Evolutionary conservation across 2,888 invertebrate genomes (phyloP).

Genomic region (Pterostichus madidus): DNA sequence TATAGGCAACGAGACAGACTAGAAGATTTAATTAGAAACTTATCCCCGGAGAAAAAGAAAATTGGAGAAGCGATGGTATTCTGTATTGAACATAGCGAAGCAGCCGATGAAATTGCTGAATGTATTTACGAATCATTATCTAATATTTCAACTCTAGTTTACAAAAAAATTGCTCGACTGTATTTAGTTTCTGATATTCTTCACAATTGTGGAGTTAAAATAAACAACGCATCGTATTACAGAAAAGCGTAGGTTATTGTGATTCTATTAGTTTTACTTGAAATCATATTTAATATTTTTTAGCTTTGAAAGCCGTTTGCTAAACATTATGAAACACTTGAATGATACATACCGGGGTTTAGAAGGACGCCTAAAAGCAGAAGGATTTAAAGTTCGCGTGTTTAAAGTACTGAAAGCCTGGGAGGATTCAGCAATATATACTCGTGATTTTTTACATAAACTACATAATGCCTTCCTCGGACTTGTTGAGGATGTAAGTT

Average conservation of each 20-base stretch:
- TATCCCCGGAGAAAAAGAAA: conserved; percentile 89
- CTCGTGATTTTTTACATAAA: conserved; percentile 92
- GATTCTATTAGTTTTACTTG: background rate
- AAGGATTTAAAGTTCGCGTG: conserved; percentile 95
- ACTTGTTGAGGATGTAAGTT: conserved; percentile 78
- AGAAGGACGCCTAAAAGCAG: conserved; percentile 94
- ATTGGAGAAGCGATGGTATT: conserved; percentile 99
- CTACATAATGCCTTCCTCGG: conserved; percentile 96
- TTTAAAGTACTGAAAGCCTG: conserved; percentile 95
- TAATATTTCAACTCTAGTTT: conserved; percentile 87
- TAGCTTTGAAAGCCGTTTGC: conserved; percentile 91
- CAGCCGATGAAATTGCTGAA: conserved; percentile 96
- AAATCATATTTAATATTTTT: conserved; percentile 54
- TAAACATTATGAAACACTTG: conserved; percentile 88
- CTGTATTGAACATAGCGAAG: conserved; percentile 99
- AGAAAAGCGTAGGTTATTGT: conserved; percentile 85
- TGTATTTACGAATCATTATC: conserved; percentile 93
- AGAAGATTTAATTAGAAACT: conserved; percentile 92
- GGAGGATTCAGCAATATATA: conserved; percentile 98
- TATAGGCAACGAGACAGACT: conserved; percentile 93
- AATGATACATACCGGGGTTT: conserved; percentile 86
- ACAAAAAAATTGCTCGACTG: conserved; percentile 94
- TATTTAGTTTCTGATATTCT: conserved; percentile 98
- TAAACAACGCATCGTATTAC: conserved; percentile 97
- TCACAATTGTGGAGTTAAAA: conserved; percentile 97